Evolutionary conservation across 2,797 vertebrate species (phyloP).

Genomic region (Euthynnus affinis): DNA sequence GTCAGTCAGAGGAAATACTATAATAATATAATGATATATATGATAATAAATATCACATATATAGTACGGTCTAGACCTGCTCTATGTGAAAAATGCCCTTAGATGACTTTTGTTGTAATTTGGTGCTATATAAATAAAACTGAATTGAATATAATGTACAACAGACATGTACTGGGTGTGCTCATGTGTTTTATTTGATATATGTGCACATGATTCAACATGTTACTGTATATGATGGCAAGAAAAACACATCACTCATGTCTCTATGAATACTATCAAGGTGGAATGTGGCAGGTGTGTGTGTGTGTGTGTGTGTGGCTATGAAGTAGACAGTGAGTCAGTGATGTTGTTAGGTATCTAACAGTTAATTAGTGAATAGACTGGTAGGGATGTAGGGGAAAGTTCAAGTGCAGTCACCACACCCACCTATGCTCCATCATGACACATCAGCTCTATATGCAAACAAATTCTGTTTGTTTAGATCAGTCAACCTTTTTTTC

Average conservation of each 20-base stretch:
- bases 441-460: conserved; percentile 27
- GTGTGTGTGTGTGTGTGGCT: conserved; percentile 1
- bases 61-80: too few relatives aligned
- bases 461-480: neutral
- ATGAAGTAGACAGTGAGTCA: neutral
- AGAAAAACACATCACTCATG: neutral
- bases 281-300: neutral
- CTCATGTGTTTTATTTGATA: neutral
- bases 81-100: too few relatives aligned
- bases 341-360: neutral
- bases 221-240: too few relatives aligned
- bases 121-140: too few relatives aligned
- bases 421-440: conserved; percentile 19
- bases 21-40: too few relatives aligned
- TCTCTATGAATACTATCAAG: neutral
- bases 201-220: neutral
- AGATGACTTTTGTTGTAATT: too few relatives aligned
- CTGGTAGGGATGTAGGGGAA: conserved; percentile 42
- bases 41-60: too few relatives aligned
- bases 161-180: too few relatives aligned
- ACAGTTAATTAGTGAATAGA: conserved; percentile 12
- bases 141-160: too few relatives aligned
- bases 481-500: neutral
- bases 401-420: conserved; percentile 51
- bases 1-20: too few relatives aligned